Evolutionary conservation across 1,140 invertebrate genomes (phyloP).

Genomic region (Drosophila teissieri): DNA sequence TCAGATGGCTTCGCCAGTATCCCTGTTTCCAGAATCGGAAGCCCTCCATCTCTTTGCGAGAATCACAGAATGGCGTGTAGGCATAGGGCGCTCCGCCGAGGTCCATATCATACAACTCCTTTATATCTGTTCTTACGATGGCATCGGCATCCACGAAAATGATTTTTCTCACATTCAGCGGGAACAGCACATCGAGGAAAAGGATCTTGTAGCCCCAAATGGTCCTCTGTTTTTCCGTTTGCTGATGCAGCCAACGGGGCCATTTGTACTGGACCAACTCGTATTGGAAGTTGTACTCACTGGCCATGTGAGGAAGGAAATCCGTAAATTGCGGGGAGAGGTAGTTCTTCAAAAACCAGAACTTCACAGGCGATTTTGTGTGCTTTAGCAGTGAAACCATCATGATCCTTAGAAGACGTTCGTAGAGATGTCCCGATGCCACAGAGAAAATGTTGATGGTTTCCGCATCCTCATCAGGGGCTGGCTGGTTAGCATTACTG

Average conservation of each 20-base stretch:
- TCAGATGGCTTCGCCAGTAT: slow-evolving; percentile 99
- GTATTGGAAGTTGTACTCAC: slow-evolving; percentile 98
- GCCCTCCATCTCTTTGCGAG: slow-evolving; percentile 99
- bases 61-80: slow-evolving; percentile 99
- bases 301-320: slow-evolving; percentile 97
- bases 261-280: slow-evolving; percentile 99
- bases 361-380: slow-evolving; percentile 99
- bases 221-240: slow-evolving; percentile 99
- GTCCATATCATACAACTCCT: slow-evolving; percentile 97
- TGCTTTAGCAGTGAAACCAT: slow-evolving; percentile 98
- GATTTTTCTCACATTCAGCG: slow-evolving; percentile 98
- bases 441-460: slow-evolving; percentile 99
- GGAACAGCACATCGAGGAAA: slow-evolving; percentile 99
- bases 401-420: slow-evolving; percentile 98
- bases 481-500: slow-evolving; percentile 85
- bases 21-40: slow-evolving; percentile 99
- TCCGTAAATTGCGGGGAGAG: slow-evolving; percentile 98
- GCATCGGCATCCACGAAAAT: slow-evolving; percentile 99
- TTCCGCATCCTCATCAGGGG: slow-evolving; percentile 89
- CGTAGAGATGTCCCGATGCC: slow-evolving; percentile 99
- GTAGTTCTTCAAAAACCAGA: slow-evolving; percentile 99
- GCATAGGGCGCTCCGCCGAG: slow-evolving; percentile 99
- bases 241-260: slow-evolving; percentile 98
- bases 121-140: slow-evolving; percentile 98
- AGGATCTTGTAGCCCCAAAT: slow-evolving; percentile 99